phyloP scores from a whole-genome alignment of 2,888 invertebrate species.

The Ceratothoa steindachneri region DNA sequence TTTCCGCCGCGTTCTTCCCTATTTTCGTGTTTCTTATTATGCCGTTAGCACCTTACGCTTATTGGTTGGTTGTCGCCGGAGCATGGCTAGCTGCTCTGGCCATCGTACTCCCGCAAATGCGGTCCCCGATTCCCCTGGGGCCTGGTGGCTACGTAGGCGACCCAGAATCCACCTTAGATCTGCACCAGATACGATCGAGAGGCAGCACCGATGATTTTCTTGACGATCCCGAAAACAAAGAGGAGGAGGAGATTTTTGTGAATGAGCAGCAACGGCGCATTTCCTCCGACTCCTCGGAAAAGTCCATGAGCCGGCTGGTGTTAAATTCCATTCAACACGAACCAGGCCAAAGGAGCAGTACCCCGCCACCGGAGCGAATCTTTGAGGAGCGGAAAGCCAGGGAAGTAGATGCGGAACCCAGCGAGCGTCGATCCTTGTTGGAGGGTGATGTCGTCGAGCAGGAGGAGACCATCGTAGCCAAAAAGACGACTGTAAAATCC shows the following conservation, averaged over 20 bases:
- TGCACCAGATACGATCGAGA: not conserved
- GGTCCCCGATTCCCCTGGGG: not conserved
- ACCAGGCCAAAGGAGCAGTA: not conserved
- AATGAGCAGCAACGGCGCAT: not conserved
- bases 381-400: not conserved
- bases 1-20: constrained; percentile 6
- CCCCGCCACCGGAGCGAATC: not conserved
- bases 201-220: not conserved
- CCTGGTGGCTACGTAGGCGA: not conserved
- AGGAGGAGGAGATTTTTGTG: not conserved
- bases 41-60: constrained; percentile 6
- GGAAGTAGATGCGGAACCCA: not conserved
- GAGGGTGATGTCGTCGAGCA: not conserved
- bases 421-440: too few relatives aligned
- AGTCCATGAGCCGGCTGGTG: not conserved
- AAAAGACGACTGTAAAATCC: not conserved
- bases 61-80: constrained; percentile 18
- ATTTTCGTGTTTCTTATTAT: constrained; percentile 19
- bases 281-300: not conserved
- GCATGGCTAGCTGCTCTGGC: constrained; percentile 8
- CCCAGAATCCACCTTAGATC: not conserved
- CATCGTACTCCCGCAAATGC: constrained; percentile 13
- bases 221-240: not conserved
- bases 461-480: not conserved
- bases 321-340: not conserved